phyloP scores from a whole-genome alignment of 1,140 invertebrate genomes.

The Bombus sylvicola region DNA sequence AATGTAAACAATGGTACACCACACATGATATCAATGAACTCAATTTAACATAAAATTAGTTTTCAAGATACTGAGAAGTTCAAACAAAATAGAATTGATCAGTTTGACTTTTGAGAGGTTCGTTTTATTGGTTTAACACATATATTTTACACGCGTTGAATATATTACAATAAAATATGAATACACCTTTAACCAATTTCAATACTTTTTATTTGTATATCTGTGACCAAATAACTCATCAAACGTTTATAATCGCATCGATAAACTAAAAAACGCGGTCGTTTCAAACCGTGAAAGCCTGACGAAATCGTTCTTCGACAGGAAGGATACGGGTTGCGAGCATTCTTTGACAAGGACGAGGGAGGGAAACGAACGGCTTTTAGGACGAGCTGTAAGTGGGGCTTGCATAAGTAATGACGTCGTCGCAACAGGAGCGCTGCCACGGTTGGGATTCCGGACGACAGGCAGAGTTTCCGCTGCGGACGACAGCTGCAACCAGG shows the following conservation, averaged over 20 bases:
- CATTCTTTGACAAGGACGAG: conserved; percentile 59
- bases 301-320: conserved; percentile 14
- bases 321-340: conserved; percentile 52
- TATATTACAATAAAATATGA: too few species aligned
- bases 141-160: not conserved
- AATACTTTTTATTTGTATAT: not conserved
- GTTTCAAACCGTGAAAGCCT: conserved; percentile 38
- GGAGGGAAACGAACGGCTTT: conserved; percentile 64
- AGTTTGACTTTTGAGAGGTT: not conserved
- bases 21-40: too few species aligned
- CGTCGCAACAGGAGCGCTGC: conserved; percentile 63
- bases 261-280: not conserved
- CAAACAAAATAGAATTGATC: not conserved
- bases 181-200: not conserved
- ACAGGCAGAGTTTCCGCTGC: conserved; percentile 65
- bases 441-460: conserved; percentile 69
- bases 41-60: too few species aligned
- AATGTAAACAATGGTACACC: not conserved
- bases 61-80: not conserved
- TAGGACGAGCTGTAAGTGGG: conserved; percentile 73
- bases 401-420: conserved; percentile 77
- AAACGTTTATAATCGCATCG: not conserved
- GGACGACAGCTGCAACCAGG: conserved; percentile 76
- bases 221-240: not conserved
- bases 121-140: not conserved